phyloP scores from a whole-genome alignment of 2,113 vertebrate genomes.

The Chascanopsetta lugubris region DNA sequence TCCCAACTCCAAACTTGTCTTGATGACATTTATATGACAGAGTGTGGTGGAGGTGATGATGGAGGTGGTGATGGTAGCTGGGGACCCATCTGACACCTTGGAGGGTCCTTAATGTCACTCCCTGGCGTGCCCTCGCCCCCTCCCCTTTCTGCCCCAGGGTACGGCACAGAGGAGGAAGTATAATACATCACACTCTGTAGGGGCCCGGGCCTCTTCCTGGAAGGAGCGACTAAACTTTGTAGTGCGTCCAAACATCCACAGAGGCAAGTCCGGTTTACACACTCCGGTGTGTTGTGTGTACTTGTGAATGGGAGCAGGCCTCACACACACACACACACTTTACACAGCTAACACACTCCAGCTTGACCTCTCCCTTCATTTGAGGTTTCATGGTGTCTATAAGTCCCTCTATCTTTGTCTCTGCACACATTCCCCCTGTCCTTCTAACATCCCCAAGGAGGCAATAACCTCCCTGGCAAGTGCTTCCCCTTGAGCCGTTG shows the following conservation, averaged over 20 bases:
- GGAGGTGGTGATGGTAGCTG: slow-evolving; percentile 42
- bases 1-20: slow-evolving; percentile 74
- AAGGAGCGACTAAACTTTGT: slow-evolving; percentile 48
- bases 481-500: slow-evolving; percentile 80
- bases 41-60: slow-evolving; percentile 61
- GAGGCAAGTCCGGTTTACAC: slow-evolving; percentile 27
- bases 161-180: slow-evolving; percentile 53
- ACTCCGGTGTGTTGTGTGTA: slow-evolving; percentile 18
- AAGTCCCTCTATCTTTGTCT: slow-evolving; percentile 68
- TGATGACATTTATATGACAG: slow-evolving; percentile 79
- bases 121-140: slow-evolving; percentile 55
- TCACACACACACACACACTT: slow-evolving; percentile 33
- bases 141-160: slow-evolving; percentile 64
- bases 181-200: slow-evolving; percentile 69
- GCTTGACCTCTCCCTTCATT: slow-evolving; percentile 71
- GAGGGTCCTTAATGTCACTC: slow-evolving; percentile 76
- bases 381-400: slow-evolving; percentile 54
- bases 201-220: slow-evolving; percentile 29
- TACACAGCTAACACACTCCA: slow-evolving; percentile 35
- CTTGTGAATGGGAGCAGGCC: slow-evolving; percentile 27
- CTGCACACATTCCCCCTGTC: slow-evolving; percentile 66
- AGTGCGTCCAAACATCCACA: slow-evolving; percentile 29
- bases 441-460: slow-evolving; percentile 75
- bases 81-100: slow-evolving; percentile 76
- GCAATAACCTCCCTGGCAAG: slow-evolving; percentile 78